A percentile compares a stretch with the other conserved stretches of the same genome.
phyloP scores from a whole-genome alignment of 2,113 vertebrate genomes.

The Prunella himalayana region DNA sequence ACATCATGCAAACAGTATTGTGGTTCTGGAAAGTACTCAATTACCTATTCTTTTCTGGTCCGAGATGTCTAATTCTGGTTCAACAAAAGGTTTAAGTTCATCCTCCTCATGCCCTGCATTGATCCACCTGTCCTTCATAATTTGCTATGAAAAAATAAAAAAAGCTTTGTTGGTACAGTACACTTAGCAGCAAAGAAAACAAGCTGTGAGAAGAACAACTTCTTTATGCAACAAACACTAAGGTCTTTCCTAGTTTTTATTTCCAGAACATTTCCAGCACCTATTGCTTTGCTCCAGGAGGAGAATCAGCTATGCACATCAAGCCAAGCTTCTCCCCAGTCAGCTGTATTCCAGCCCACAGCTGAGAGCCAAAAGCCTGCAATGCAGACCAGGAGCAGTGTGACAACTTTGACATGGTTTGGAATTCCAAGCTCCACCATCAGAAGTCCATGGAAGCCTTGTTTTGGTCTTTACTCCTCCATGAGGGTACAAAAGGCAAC shows the following conservation, averaged over 20 bases:
- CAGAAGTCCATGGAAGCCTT: not conserved
- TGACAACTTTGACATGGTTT: not conserved
- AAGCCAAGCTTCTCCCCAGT: not conserved
- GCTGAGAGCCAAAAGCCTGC: not conserved
- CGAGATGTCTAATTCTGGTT: conserved; percentile 94
- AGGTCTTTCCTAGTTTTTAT: not conserved
- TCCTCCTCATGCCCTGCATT: conserved; percentile 95
- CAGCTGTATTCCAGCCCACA: not conserved
- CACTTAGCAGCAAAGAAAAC: not conserved
- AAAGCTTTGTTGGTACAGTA: not conserved
- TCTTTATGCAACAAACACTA: not conserved
- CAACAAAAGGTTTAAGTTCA: conserved; percentile 92
- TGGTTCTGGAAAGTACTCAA: not conserved
- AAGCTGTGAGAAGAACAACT: not conserved
- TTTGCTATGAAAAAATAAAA: conserved; percentile 82
- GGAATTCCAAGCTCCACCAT: not conserved
- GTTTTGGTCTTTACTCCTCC: not conserved
- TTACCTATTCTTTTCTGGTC: conserved; percentile 98
- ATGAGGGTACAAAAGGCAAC: not conserved
- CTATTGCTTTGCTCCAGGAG: not conserved
- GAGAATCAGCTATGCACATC: not conserved
- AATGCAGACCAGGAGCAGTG: not conserved
- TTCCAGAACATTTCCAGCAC: not conserved
- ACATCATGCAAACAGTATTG: not conserved
- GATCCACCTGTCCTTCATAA: conserved; percentile 99